Base-by-base conservation (phyloP, 2,888 invertebrate species). In the Lepeophtheirus nordmannii region DNA sequence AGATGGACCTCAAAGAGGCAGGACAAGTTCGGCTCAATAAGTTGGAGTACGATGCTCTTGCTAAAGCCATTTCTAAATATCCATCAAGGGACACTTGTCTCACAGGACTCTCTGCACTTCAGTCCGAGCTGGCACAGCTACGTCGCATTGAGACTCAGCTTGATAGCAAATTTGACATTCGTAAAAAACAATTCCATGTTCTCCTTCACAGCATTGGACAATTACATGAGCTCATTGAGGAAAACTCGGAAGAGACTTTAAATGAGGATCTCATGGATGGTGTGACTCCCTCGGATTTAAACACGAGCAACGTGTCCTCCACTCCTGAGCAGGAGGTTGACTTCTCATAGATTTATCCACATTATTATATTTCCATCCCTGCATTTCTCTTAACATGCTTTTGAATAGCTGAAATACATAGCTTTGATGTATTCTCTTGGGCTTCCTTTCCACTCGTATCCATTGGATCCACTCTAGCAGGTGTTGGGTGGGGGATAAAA, bases 31-130 rank as follows among this genome's bases (percentile, higher is more conserved):
- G 93, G 14, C 89, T 89, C 74, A 90, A 94, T 74, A 82, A 89
- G 72, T 85, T 87, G 78, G 92, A 93, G 74, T 94, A 94, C 77
- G 92, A 94, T 78, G 85, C 91, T 12, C 73, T 94, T 56, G 93
- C 93, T 0, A 89, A 89, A 75, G 84, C 91, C 0, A 93, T 94
- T 69, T 86, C 85, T 70, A 84, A 87, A 72, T 90, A 93, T 73
- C 92, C 93, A 0, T 90, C 91, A 73, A 81, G 93, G 70, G 85
- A 85, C 72, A 85, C 87, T 69, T 75, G 75, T 37, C 72, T 73
- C 41, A 72, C 70, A 72, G 74, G 61, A 20, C 10, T 67, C 8
- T 41, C 89, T 87, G 0, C 77, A 81, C 72, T 72, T n/a, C 80
- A 85, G 75, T 81, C 83, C 63, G 84, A 85, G 67, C 84, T 85